Evolutionary conservation across 2,888 invertebrate genomes (phyloP).

Genomic region (Sipha maydis): DNA sequence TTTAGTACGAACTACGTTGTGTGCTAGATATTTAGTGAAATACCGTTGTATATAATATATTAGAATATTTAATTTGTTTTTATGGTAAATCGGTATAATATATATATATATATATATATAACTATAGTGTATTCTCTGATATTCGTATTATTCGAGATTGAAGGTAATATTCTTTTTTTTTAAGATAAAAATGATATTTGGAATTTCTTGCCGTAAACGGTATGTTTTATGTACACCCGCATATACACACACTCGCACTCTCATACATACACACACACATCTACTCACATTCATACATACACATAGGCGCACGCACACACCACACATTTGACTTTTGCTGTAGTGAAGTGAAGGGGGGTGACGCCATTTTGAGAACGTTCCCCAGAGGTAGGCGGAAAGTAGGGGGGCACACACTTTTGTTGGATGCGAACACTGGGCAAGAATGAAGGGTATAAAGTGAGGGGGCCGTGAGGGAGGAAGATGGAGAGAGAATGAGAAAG

Average conservation of each 20-base stretch:
- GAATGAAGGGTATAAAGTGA: constrained; percentile 19
- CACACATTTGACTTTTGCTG: constrained; percentile 28
- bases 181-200: background rate
- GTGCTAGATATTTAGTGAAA: background rate
- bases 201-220: constrained; percentile 16
- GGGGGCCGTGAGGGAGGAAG: background rate
- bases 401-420: constrained; percentile 54
- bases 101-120: background rate
- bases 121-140: background rate
- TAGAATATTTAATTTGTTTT: too few species aligned
- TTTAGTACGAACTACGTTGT: background rate
- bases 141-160: background rate
- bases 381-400: background rate
- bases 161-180: constrained; percentile 1
- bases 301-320: background rate
- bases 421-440: constrained; percentile 18
- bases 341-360: constrained; percentile 5
- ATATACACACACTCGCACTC: background rate
- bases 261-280: background rate
- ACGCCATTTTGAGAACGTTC: constrained; percentile 56
- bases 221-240: background rate
- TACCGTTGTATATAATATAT: background rate
- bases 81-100: background rate
- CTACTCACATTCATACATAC: background rate
- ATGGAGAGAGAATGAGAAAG: background rate